phyloP scores from a whole-genome alignment of 2,797 vertebrate genomes.

The Lates japonicus region DNA sequence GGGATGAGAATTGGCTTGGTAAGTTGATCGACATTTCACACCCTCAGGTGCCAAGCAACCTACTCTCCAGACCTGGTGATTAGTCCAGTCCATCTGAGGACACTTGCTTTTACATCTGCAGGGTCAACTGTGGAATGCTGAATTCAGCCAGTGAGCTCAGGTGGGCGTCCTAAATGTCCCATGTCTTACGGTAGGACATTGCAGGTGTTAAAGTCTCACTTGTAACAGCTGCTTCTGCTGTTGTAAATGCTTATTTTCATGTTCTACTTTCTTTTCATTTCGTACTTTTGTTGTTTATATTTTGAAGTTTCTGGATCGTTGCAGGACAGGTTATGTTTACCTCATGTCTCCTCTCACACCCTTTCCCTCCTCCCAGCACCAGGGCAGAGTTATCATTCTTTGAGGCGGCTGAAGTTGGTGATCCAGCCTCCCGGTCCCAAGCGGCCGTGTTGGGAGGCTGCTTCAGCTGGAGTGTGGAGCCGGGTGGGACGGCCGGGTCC shows the following conservation, averaged over 20 bases:
- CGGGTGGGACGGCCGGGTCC: conserved; percentile 90
- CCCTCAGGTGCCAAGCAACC: conserved; percentile 89
- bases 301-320: not conserved
- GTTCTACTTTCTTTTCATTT: not conserved
- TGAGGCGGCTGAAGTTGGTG: conserved; percentile 88
- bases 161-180: conserved; percentile 90
- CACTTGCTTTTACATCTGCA: conserved; percentile 95
- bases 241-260: not conserved
- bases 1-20: no score
- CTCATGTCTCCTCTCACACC: not conserved
- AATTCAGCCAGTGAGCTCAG: conserved; percentile 94
- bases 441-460: conserved; percentile 85
- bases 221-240: not conserved
- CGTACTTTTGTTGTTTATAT: not conserved
- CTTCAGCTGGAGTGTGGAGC: conserved; percentile 92
- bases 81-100: conserved; percentile 86
- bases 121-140: conserved; percentile 89
- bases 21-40: conserved; percentile 11
- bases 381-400: conserved; percentile 83
- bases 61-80: conserved; percentile 90
- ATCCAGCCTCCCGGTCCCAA: conserved; percentile 91
- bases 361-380: not conserved
- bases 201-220: not conserved
- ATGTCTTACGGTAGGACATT: conserved; percentile 79
- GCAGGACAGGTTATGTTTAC: not conserved